Evolutionary conservation across 2,888 invertebrate genomes (phyloP).

Genomic region (Melieria crassipennis): DNA sequence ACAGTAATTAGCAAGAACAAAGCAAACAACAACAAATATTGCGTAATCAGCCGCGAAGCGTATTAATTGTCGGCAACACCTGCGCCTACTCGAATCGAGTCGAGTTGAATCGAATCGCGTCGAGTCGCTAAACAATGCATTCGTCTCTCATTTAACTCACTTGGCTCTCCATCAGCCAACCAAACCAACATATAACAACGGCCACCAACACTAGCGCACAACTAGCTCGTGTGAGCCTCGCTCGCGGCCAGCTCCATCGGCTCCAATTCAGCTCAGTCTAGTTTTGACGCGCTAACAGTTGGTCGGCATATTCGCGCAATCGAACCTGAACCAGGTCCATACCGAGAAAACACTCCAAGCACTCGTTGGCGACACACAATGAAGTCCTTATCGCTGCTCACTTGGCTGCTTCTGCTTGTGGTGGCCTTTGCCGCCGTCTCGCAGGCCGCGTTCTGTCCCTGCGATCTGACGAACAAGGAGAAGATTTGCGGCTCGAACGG

Average conservation of each 20-base stretch:
- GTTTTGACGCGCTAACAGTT: too few relatives aligned
- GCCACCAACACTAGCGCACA: too few relatives aligned
- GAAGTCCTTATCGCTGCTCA: conserved; percentile 50
- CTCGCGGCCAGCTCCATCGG: too few relatives aligned
- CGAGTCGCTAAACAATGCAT: background rate
- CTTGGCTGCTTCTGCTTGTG: conserved; percentile 41
- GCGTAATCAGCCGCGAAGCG: too few relatives aligned
- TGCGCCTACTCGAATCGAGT: background rate
- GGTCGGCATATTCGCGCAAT: too few relatives aligned
- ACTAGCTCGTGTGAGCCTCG: too few relatives aligned
- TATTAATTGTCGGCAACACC: too few relatives aligned
- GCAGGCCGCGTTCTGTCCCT: conserved; percentile 74
- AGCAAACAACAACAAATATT: background rate
- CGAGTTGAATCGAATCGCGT: background rate
- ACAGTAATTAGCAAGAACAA: background rate
- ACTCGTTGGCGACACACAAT: conserved; percentile 34
- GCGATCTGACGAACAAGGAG: conserved; percentile 79
- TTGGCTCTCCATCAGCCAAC: too few relatives aligned
- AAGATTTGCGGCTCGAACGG: conserved; percentile 93
- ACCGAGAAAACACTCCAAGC: background rate
- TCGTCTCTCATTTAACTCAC: too few relatives aligned
- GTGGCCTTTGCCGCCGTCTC: conserved; percentile 41
- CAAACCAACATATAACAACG: too few relatives aligned
- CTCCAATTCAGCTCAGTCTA: too few relatives aligned
- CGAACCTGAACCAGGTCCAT: too few relatives aligned